phyloP scores from a whole-genome alignment of 2,797 vertebrate species.

The Hydrocynus forskahlii region DNA sequence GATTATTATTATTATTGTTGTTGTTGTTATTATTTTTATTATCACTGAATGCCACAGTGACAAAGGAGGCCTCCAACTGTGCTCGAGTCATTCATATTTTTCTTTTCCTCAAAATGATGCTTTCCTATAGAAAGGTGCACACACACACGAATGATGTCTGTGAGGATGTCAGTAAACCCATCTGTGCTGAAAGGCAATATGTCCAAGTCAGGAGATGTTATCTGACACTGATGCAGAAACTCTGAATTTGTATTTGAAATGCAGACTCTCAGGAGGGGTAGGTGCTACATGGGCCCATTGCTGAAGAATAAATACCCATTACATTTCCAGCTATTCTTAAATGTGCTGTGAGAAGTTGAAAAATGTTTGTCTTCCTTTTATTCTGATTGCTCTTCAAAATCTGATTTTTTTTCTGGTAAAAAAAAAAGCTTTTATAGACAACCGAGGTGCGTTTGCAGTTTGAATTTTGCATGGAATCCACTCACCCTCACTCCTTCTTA shows the following conservation, averaged over 20 bases:
- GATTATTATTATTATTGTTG: background rate
- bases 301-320: background rate
- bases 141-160: background rate
- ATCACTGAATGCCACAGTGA: background rate
- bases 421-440: slow-evolving; percentile 22
- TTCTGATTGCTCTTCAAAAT: background rate
- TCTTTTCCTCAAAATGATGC: background rate
- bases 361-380: background rate
- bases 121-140: background rate
- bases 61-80: background rate
- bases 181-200: slow-evolving; percentile 8
- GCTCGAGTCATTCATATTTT: slow-evolving; percentile 34
- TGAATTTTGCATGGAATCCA: slow-evolving; percentile 36
- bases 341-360: background rate
- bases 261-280: background rate
- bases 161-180: background rate
- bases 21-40: background rate
- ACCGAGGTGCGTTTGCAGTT: slow-evolving; percentile 43
- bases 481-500: slow-evolving; percentile 57
- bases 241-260: slow-evolving; percentile 5
- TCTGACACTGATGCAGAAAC: background rate
- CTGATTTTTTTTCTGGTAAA: background rate
- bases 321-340: background rate
- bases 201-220: slow-evolving; percentile 12
- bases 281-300: background rate